Base-by-base conservation (phyloP, 2,113 vertebrate genomes). In the Xyrauchen texanus region DNA sequence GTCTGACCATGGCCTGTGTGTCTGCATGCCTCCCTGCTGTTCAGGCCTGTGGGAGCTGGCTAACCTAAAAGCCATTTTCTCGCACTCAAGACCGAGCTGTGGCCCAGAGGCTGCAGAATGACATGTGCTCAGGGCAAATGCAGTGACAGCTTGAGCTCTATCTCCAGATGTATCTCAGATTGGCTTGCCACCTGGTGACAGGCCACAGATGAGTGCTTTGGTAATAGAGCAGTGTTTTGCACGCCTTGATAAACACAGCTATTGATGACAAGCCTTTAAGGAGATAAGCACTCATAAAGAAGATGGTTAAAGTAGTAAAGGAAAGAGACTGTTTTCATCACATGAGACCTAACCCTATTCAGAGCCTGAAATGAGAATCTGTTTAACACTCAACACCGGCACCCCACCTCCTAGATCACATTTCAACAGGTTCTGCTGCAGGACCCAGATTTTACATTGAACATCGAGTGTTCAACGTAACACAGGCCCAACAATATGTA, bases 21-120 rank as follows among this genome's bases (percentile, higher is more conserved):
- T 67, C 60, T 70, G 53, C 44, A 5, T 57, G 70, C n/a, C 57
- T 80, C 68, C 81, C 73, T 80, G 84, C 78, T 77, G 80, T 73
- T 85, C 57, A 62, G 55, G 71, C 65, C 52, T 71, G 74, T 71
- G 76, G 67, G 77, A 79, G 76, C 79, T 76, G 61, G 65, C 53
- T 58, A 81, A 76, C 66, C 70, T 68, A 76, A 78, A 4, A 71
- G 70, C 3, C 8, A 13, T 42, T 66, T 81, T 84, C 83, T 79
- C 76, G 70, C 53, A 1, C 21, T 79, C 66, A 7, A 7, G 34
- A 67, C 9, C 21, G 51, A 10, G 51, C 61, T 66, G 71, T 61
- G 71, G 45, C 44, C 5, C 46, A 49, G 71, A 51, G 53, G 61
- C 76, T 57, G 70, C 49, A 61, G 49, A 75, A 55, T 60, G 60